A percentile compares a stretch with the other conserved stretches of the same genome.
These are phyloP conservation scores for Epinotia brunnichana DNA, from an alignment of 2,888 invertebrate species.

Conservation along the genomic window DNA sequence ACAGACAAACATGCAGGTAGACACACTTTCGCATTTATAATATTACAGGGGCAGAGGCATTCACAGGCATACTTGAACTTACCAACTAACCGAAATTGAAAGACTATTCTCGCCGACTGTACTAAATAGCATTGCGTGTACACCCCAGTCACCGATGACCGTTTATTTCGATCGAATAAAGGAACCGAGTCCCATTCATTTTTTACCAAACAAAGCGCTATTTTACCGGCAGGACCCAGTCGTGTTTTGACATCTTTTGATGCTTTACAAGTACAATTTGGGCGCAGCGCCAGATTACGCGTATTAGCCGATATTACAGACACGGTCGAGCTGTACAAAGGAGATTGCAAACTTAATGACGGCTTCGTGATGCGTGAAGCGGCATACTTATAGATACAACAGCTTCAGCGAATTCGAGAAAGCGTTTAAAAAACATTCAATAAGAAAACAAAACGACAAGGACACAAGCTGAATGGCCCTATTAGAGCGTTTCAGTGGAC, in stretches of 20 bases:
- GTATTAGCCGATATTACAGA: conserved; percentile 60
- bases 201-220: conserved; percentile 65
- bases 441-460: conserved; percentile 6
- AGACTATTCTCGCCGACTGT: background rate
- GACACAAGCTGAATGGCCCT: conserved; percentile 50
- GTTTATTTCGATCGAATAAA: conserved; percentile 54
- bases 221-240: conserved; percentile 55
- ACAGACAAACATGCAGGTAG: too few relatives aligned
- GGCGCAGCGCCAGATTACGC: conserved; percentile 52
- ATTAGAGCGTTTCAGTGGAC: conserved; percentile 53
- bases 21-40: too few relatives aligned
- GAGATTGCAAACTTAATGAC: conserved; percentile 55
- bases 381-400: conserved; percentile 18
- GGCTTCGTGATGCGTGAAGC: conserved; percentile 51
- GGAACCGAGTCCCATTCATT: conserved; percentile 58
- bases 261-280: conserved; percentile 66
- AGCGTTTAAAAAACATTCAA: conserved; percentile 19
- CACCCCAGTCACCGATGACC: conserved; percentile 44
- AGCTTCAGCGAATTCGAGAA: conserved; percentile 30
- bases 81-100: background rate
- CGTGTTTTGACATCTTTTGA: conserved; percentile 69
- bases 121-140: conserved; percentile 11
- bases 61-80: background rate
- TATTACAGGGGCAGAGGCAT: too few relatives aligned
- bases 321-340: conserved; percentile 62